These are phyloP conservation scores for Gymnosoma rotundatum DNA, from an alignment of 2,888 invertebrate species.

Conservation along the genomic window DNA sequence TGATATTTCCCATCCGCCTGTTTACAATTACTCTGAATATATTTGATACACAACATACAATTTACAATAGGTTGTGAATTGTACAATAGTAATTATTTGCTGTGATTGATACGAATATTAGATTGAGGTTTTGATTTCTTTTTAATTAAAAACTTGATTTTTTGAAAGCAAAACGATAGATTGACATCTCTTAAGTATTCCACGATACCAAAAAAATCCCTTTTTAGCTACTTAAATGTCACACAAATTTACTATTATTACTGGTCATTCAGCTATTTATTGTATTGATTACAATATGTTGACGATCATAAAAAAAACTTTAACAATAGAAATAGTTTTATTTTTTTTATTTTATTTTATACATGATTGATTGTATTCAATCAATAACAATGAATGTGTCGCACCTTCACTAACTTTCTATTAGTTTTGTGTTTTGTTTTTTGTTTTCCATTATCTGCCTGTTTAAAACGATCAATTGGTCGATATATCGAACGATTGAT, in stretches of 20 bases:
- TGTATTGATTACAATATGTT: neutral
- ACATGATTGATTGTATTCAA: conserved; percentile 58
- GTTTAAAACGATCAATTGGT: conserved; percentile 30
- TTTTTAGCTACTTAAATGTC: conserved; percentile 34
- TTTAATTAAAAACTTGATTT: too few relatives aligned
- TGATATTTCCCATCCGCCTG: too few relatives aligned
- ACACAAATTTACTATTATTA: conserved; percentile 19
- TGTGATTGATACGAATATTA: too few relatives aligned
- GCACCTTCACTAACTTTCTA: conserved; percentile 41
- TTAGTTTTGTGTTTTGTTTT: neutral
- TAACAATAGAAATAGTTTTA: conserved; percentile 11
- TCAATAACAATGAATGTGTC: conserved; percentile 40
- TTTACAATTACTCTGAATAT: too few relatives aligned
- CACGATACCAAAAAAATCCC: conserved; percentile 33
- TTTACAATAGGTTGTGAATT: too few relatives aligned
- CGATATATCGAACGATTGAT: conserved; percentile 7
- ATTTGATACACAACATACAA: too few relatives aligned
- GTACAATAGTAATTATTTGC: too few relatives aligned
- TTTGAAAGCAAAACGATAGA: neutral
- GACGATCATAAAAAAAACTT: conserved; percentile 17
- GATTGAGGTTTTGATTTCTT: neutral
- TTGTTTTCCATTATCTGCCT: conserved; percentile 19
- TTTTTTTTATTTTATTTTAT: conserved; percentile 4
- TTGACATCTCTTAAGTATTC: neutral
- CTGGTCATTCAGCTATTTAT: neutral